Base-by-base conservation (phyloP, 2,797 vertebrate species). In the Hippoglossus hippoglossus region DNA sequence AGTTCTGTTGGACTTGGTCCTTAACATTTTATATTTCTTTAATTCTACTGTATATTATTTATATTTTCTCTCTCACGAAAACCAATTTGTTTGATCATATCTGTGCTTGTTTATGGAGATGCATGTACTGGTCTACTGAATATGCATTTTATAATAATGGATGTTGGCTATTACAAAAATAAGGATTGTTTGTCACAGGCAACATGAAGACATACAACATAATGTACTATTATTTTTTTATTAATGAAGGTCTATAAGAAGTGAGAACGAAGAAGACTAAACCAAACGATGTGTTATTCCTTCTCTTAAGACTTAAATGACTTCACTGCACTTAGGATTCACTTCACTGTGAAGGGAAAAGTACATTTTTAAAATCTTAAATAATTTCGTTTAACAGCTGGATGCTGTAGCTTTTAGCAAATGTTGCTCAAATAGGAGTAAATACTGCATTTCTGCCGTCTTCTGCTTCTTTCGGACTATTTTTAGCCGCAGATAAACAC, bases 381-480 rank as follows among this genome's bases (percentile, higher is more conserved):
- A 6, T 39, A 41, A 15, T 21, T 25, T 58, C 18, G n/a, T 50
- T 34, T 0, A 68, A 59, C 58, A 53, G 54, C 46, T 70, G 57
- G 61, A 11, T 39, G 16, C 16, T 26, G 28, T 24, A 71, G 50
- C 58, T 71, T 67, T 53, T n/a, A 67, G 54, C 62, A 67, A 71
- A 71, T 57, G 57, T 13, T 22, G 13, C 59, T 47, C 26, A 56
- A 46, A 34, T 22, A 59, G 41, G 22, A 56, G 54, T 52, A 58
- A 53, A 70, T 52, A 60, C n/a, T 34, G 41, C 57, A 63, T 55
- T 76, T 69, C 60, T 3, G 12, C 36, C 36, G 3, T 39, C 36
- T 46, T 7, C 18, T 46, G 44, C 41, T 11, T 46, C 68, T 46
- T 54, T 54, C 39, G n/a, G 28, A 54, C 59, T 76, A 53, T 59